phyloP scores from a whole-genome alignment of 2,888 invertebrate genomes.

The Chrysotoxum bicinctum region DNA sequence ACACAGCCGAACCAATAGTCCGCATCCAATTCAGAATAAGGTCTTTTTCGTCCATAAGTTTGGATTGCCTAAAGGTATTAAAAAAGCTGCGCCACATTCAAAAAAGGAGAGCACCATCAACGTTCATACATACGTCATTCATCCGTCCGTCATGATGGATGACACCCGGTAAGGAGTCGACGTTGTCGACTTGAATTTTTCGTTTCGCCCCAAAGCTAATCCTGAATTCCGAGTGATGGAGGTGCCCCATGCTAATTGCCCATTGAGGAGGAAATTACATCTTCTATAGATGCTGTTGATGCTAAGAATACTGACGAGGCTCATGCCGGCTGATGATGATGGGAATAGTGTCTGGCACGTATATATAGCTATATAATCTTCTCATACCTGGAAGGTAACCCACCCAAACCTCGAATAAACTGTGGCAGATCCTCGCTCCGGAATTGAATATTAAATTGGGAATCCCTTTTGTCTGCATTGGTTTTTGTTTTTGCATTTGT shows the following conservation, averaged over 20 bases:
- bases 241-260: slow-evolving; percentile 71
- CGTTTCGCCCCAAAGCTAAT: slow-evolving; percentile 68
- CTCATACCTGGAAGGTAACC: slow-evolving; percentile 69
- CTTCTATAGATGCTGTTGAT: slow-evolving; percentile 57
- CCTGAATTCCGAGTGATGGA: slow-evolving; percentile 59
- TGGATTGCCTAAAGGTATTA: slow-evolving; percentile 33
- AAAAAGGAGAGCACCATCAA: not conserved
- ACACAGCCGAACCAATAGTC: slow-evolving; percentile 24
- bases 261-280: slow-evolving; percentile 72
- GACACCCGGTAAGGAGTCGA: slow-evolving; percentile 40
- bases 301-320: slow-evolving; percentile 42
- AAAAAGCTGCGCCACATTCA: slow-evolving; percentile 8
- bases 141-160: slow-evolving; percentile 70
- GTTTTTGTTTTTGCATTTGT: slow-evolving; percentile 5
- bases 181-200: slow-evolving; percentile 25
- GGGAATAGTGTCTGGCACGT: slow-evolving; percentile 49
- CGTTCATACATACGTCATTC: slow-evolving; percentile 54
- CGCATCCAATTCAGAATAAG: slow-evolving; percentile 55
- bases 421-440: slow-evolving; percentile 36
- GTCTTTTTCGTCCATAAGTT: slow-evolving; percentile 19
- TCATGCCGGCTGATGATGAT: slow-evolving; percentile 34
- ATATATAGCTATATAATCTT: slow-evolving; percentile 45
- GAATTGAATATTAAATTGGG: slow-evolving; percentile 69
- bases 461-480: slow-evolving; percentile 67
- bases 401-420: slow-evolving; percentile 49